phyloP scores from a whole-genome alignment of 2,888 invertebrate genomes.

The Aplocera efformata region DNA sequence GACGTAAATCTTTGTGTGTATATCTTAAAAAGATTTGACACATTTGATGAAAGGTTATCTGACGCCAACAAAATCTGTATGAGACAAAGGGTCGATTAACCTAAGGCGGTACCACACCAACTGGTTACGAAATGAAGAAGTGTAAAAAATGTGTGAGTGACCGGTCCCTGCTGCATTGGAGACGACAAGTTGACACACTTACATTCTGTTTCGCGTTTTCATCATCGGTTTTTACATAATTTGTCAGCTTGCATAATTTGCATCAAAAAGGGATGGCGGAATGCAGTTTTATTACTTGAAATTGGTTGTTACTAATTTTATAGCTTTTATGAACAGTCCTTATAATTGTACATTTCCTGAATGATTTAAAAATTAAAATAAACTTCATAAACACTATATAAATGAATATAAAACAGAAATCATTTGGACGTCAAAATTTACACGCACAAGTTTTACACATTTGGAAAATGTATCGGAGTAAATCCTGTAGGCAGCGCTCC shows the following conservation, averaged over 20 bases:
- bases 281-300: not conserved
- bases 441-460: no score
- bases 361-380: no score
- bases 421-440: no score
- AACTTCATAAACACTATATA: no score
- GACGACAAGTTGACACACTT: slow-evolving; percentile 45
- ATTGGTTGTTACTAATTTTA: not conserved
- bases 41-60: not conserved
- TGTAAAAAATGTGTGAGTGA: slow-evolving; percentile 56
- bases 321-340: not conserved
- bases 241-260: slow-evolving; percentile 28
- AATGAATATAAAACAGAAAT: no score
- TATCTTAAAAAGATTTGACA: no score
- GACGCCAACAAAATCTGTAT: slow-evolving; percentile 37
- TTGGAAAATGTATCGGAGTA: no score
- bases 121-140: slow-evolving; percentile 40
- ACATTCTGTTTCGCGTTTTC: slow-evolving; percentile 40
- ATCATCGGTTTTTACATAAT: slow-evolving; percentile 37
- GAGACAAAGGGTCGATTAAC: slow-evolving; percentile 46
- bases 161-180: slow-evolving; percentile 41
- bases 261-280: slow-evolving; percentile 24
- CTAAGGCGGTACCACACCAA: slow-evolving; percentile 27
- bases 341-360: no score
- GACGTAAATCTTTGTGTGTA: no score
- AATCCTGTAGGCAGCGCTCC: no score